A percentile compares a stretch with the other conserved stretches of the same genome.
Conservation (phyloP, 2,797 vertebrate species). For the Darevskia nairensis region DNA sequence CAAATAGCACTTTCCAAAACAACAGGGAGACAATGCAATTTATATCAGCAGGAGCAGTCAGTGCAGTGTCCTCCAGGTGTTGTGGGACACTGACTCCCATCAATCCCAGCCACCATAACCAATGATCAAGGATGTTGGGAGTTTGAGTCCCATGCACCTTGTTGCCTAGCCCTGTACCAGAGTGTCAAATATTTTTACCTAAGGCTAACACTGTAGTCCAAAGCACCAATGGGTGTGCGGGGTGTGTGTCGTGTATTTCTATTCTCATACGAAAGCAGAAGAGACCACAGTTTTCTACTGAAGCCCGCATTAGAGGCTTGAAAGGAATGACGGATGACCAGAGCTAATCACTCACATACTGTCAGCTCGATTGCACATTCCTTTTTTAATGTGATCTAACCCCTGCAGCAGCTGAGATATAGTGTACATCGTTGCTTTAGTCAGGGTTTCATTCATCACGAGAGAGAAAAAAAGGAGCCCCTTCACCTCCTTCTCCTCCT, state of each 20-base stretch:
- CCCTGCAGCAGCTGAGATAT: conserved; percentile 71
- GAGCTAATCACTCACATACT: conserved; percentile 69
- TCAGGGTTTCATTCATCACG: conserved; percentile 72
- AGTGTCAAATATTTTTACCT: background rate
- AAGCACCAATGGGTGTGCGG: background rate
- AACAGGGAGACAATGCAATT: background rate
- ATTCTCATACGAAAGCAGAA: conserved; percentile 26
- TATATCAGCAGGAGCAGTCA: background rate
- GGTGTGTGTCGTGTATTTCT: background rate
- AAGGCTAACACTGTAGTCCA: background rate
- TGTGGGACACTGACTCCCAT: background rate
- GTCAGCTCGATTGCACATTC: conserved; percentile 65
- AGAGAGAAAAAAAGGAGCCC: conserved; percentile 17
- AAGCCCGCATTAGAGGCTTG: conserved; percentile 4
- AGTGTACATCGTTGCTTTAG: conserved; percentile 62
- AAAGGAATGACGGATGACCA: conserved; percentile 71
- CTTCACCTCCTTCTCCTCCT: conserved; percentile 1
- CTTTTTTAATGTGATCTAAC: conserved; percentile 72
- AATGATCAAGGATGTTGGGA: background rate
- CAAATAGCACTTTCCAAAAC: background rate
- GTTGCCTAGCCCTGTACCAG: too few species aligned
- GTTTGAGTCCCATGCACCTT: background rate
- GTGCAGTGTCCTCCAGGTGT: background rate
- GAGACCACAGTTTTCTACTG: conserved; percentile 36
- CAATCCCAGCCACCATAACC: background rate